Conservation (phyloP, 2,113 vertebrate species). For the Dipodomys spectabilis region DNA sequence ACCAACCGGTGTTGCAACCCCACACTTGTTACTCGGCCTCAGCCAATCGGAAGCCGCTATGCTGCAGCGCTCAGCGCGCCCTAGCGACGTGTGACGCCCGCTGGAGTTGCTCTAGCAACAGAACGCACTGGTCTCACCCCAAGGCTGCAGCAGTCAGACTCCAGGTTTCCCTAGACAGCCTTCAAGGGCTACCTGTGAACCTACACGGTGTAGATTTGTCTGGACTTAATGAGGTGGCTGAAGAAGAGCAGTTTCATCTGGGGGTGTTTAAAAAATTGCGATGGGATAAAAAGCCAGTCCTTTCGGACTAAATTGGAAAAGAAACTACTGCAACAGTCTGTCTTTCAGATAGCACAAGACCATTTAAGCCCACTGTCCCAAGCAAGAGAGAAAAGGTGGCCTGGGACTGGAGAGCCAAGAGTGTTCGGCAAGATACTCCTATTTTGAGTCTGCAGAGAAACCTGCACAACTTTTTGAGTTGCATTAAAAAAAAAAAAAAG, state of each 20-base stretch:
- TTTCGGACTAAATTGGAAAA: neutral
- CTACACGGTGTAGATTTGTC: neutral
- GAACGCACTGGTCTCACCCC: neutral
- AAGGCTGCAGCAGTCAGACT: neutral
- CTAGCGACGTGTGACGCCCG: conserved; percentile 49
- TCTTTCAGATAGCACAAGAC: neutral
- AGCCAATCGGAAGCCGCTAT: conserved; percentile 65
- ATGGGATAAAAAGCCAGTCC: neutral
- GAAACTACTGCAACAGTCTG: neutral
- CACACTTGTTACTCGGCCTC: neutral
- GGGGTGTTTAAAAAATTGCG: neutral
- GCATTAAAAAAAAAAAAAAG: neutral
- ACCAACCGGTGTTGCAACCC: conserved; percentile 60
- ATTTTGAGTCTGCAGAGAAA: neutral
- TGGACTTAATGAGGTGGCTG: neutral
- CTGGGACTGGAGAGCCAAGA: neutral
- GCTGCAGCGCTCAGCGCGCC: rapidly evolving
- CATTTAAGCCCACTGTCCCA: neutral
- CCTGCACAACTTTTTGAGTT: neutral
- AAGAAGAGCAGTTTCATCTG: neutral
- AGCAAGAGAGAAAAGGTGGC: neutral
- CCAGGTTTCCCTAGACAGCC: neutral
- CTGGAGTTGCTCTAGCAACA: conserved; percentile 43
- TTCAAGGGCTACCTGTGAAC: too few species aligned
- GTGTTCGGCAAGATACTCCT: too few species aligned